These are phyloP conservation scores for Ceratosolen fusciceps DNA, from an alignment of 1,140 invertebrate species.

Conservation along the genomic window DNA sequence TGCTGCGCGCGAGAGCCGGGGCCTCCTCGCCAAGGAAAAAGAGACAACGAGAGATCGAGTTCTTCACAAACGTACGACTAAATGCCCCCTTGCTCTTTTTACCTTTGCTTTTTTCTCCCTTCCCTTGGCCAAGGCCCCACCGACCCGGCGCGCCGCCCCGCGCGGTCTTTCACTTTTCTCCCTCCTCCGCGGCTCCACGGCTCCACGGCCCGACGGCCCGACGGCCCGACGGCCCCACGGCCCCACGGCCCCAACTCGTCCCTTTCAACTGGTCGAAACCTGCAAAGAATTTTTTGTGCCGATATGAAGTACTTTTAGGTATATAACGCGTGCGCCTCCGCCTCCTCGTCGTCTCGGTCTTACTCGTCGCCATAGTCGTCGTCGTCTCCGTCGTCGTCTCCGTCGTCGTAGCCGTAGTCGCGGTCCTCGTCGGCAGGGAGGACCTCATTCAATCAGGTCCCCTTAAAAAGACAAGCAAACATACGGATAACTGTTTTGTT, in stretches of 20 bases:
- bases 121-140: not conserved
- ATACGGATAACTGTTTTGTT: slow-evolving; percentile 26
- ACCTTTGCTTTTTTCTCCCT: slow-evolving; percentile 34
- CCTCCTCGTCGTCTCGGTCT: no score
- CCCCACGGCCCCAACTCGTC: slow-evolving; percentile 8
- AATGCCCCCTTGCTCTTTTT: slow-evolving; percentile 49
- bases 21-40: slow-evolving; percentile 48
- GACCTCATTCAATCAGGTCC: slow-evolving; percentile 45
- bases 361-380: no score
- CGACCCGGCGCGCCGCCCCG: not conserved
- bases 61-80: slow-evolving; percentile 44
- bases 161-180: no score
- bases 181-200: not conserved
- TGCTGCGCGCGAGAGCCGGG: slow-evolving; percentile 52
- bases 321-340: not conserved
- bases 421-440: not conserved
- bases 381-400: no score
- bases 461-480: slow-evolving; percentile 36
- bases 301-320: slow-evolving; percentile 46
- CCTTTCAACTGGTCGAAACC: slow-evolving; percentile 41
- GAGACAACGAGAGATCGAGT: slow-evolving; percentile 51
- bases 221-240: not conserved
- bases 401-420: no score
- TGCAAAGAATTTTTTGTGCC: slow-evolving; percentile 48
- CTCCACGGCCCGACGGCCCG: not conserved